Conservation (phyloP, 2,113 vertebrate species). For the Protobothrops flavoviridis region DNA sequence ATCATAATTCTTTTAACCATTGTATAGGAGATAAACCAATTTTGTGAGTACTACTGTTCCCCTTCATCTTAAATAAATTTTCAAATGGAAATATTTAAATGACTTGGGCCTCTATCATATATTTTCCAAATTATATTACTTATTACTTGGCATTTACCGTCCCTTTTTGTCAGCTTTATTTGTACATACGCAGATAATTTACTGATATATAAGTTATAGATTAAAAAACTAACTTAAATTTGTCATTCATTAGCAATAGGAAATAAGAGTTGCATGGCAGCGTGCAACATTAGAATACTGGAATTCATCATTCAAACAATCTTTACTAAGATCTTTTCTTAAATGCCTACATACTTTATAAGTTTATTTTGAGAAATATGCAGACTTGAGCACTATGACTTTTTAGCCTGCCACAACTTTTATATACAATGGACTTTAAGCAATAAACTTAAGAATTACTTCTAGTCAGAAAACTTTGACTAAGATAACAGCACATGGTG, state of each 20-base stretch:
- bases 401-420: not conserved
- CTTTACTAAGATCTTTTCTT: slow-evolving; percentile 46
- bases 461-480: slow-evolving; percentile 10
- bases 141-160: not conserved
- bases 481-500: slow-evolving; percentile 16
- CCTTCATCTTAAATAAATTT: slow-evolving; percentile 27
- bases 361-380: slow-evolving; percentile 29
- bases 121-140: slow-evolving; percentile 4
- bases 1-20: slow-evolving; percentile 20
- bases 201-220: slow-evolving; percentile 6
- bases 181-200: slow-evolving; percentile 13
- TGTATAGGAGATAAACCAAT: not conserved
- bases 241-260: slow-evolving; percentile 18
- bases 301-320: slow-evolving; percentile 35
- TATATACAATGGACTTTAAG: slow-evolving; percentile 14
- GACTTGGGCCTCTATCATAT: slow-evolving; percentile 14
- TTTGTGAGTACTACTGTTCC: slow-evolving; percentile 5
- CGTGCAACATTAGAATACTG: slow-evolving; percentile 32
- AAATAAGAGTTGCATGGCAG: not conserved
- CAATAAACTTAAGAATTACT: slow-evolving; percentile 9
- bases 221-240: slow-evolving; percentile 25
- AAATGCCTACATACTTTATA: slow-evolving; percentile 23
- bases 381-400: not conserved
- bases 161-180: not conserved
- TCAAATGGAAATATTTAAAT: slow-evolving; percentile 11